Conservation (phyloP, 2,113 vertebrate genomes). For the Xiphophorus maculatus region DNA sequence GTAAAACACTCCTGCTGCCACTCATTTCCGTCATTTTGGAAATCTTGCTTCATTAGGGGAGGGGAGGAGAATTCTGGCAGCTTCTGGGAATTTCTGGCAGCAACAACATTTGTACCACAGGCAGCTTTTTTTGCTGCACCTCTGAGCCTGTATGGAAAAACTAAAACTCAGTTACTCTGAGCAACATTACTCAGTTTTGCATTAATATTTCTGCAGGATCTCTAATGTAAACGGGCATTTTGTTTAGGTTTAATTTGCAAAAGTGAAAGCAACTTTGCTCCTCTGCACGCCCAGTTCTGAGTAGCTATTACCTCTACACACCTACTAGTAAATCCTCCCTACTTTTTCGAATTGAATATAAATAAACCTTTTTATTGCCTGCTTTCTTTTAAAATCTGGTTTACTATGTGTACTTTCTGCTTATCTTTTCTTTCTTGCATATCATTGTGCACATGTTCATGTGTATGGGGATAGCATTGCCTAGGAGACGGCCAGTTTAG, state of each 20-base stretch:
- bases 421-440: not conserved
- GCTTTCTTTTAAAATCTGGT: not conserved
- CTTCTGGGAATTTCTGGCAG: not conserved
- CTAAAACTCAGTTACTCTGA: not conserved
- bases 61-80: not conserved
- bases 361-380: not conserved
- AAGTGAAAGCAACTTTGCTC: not conserved
- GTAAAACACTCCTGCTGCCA: not conserved
- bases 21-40: not conserved
- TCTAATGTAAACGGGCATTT: not conserved
- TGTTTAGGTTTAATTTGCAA: not conserved
- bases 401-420: not conserved
- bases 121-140: not conserved
- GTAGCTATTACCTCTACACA: not conserved
- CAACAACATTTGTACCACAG: not conserved
- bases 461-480: slow-evolving; percentile 50
- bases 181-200: not conserved
- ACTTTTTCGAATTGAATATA: not conserved
- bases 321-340: not conserved
- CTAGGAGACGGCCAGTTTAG: slow-evolving; percentile 66
- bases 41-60: not conserved
- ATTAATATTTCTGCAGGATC: not conserved
- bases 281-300: not conserved
- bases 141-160: not conserved
- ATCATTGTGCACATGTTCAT: not conserved